Conservation (phyloP, 1,140 invertebrate genomes). For the Apolygus lucorum region DNA sequence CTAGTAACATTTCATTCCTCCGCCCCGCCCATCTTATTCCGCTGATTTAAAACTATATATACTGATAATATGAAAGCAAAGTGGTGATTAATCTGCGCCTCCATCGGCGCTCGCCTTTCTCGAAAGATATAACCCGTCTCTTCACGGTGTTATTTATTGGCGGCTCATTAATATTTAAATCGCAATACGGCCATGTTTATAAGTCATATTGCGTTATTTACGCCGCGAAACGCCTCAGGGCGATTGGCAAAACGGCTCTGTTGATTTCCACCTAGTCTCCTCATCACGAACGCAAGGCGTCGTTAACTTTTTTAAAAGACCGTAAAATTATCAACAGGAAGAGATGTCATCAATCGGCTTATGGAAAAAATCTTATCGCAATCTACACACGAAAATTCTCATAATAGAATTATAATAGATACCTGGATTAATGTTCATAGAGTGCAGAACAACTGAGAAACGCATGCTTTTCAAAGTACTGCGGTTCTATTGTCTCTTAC, state of each 20-base stretch:
- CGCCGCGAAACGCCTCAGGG: not conserved
- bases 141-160: not conserved
- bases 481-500: too few species aligned
- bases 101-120: not conserved
- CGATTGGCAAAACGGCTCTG: not conserved
- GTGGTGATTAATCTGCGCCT: not conserved
- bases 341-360: too few species aligned
- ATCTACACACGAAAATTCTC: too few species aligned
- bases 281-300: too few species aligned
- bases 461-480: too few species aligned
- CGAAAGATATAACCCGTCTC: not conserved
- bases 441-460: too few species aligned
- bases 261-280: not conserved
- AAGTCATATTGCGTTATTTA: not conserved
- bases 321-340: too few species aligned
- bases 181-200: not conserved
- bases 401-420: too few species aligned
- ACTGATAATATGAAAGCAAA: not conserved
- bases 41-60: not conserved
- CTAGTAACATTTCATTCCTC: not conserved
- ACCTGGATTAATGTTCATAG: too few species aligned
- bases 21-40: not conserved
- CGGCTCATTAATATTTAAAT: not conserved
- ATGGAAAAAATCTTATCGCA: too few species aligned
- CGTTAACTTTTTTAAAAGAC: too few species aligned